Conservation (phyloP, 2,113 vertebrate genomes). For the Platycercus adscitus region DNA sequence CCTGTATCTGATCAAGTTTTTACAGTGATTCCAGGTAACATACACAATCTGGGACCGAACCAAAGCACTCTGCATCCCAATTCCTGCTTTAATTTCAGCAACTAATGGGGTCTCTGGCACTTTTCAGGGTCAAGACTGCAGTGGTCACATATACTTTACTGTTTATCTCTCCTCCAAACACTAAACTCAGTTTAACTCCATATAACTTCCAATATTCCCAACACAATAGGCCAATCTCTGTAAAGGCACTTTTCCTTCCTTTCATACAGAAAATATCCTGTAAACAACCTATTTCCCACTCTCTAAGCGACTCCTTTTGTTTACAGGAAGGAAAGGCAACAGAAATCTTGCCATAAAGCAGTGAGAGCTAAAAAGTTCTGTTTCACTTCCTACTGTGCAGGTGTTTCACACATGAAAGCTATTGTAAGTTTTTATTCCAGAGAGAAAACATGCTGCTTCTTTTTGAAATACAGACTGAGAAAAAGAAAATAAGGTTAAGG, state of each 20-base stretch:
- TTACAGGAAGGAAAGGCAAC: conserved; percentile 72
- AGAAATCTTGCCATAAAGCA: conserved; percentile 41
- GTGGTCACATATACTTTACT: not conserved
- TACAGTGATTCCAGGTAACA: not conserved
- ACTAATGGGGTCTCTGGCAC: not conserved
- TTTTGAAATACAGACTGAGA: not conserved
- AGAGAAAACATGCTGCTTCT: not conserved
- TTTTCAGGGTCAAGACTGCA: not conserved
- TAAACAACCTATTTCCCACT: conserved; percentile 64
- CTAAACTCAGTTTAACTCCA: not conserved
- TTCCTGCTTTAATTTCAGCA: not conserved
- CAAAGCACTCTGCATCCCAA: not conserved
- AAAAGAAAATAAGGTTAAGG: not conserved
- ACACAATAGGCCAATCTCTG: conserved; percentile 63
- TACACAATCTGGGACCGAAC: not conserved
- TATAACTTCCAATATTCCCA: not conserved
- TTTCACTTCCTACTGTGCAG: conserved; percentile 62
- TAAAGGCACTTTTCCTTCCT: conserved; percentile 83
- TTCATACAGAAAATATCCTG: conserved; percentile 75
- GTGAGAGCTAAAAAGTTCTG: conserved; percentile 34
- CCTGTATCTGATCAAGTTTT: not conserved
- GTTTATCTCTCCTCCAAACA: not conserved
- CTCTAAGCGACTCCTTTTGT: conserved; percentile 60
- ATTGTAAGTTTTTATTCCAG: conserved; percentile 6
- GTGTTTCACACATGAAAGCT: conserved; percentile 19